A percentile compares a stretch with the other conserved stretches of the same genome.
Conservation (phyloP, 1,140 invertebrate genomes). For the Bombus pyrosoma region DNA sequence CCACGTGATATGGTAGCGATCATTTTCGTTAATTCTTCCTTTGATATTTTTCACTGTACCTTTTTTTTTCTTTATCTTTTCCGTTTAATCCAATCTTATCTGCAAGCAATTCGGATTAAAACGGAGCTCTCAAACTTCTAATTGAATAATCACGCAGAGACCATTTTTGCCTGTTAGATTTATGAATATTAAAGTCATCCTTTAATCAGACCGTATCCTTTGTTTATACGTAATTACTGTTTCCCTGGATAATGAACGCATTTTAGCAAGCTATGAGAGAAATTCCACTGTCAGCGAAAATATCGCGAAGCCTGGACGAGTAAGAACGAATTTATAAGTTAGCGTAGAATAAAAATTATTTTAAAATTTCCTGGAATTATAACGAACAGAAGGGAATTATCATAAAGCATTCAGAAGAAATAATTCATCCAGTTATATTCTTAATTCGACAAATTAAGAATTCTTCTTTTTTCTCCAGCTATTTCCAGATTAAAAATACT, state of each 20-base stretch:
- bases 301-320: too few species aligned
- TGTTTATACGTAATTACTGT: conserved; percentile 19
- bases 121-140: background rate
- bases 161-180: background rate
- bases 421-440: too few species aligned
- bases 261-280: background rate
- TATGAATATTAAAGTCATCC: conserved; percentile 7
- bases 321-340: background rate
- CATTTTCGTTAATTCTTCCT: background rate
- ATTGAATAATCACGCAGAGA: background rate
- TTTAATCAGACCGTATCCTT: background rate
- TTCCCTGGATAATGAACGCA: conserved; percentile 5
- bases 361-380: too few species aligned
- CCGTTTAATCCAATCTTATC: background rate
- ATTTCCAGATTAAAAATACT: too few species aligned
- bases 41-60: background rate
- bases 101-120: background rate
- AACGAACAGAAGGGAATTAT: too few species aligned
- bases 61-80: too few species aligned
- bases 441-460: too few species aligned
- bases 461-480: too few species aligned
- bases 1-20: too few species aligned
- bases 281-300: background rate
- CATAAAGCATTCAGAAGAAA: too few species aligned
- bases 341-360: background rate